Percentiles rank a stretch among this genome's conserved stretches.
Evolutionary conservation across 2,888 invertebrate genomes (phyloP).

Genomic region (Hanleya hanleyi): DNA sequence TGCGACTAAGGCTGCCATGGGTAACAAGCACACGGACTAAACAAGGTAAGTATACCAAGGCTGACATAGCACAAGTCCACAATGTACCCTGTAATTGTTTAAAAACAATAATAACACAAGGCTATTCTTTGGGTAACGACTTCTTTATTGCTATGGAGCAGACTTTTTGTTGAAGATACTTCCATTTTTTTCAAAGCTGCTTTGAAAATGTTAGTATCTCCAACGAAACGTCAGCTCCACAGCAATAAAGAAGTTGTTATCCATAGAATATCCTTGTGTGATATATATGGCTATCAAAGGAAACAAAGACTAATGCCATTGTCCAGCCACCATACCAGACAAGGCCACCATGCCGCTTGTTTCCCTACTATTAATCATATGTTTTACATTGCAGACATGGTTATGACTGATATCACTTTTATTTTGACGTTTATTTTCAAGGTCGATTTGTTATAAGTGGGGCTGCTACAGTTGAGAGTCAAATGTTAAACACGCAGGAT

Average conservation of each 20-base stretch:
- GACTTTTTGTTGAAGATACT: neutral
- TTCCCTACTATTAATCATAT: too few relatives aligned
- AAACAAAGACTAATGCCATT: too few relatives aligned
- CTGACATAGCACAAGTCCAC: too few relatives aligned
- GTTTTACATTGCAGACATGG: neutral
- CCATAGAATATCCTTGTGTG: too few relatives aligned
- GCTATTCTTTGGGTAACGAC: neutral
- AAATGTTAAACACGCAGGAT: slow-evolving; percentile 56
- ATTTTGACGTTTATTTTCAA: neutral
- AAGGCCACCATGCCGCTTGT: too few relatives aligned
- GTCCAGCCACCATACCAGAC: too few relatives aligned
- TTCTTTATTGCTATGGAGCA: neutral
- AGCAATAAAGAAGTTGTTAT: too few relatives aligned
- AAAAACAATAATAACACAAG: neutral
- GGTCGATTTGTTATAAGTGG: neutral
- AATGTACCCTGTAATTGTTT: too few relatives aligned
- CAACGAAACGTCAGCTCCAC: too few relatives aligned
- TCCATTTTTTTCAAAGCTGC: neutral
- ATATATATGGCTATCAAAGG: too few relatives aligned
- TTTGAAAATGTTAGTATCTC: neutral
- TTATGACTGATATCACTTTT: neutral
- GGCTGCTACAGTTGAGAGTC: slow-evolving; percentile 18
- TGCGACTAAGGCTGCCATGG: too few relatives aligned
- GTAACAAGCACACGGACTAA: neutral
- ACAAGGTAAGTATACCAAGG: neutral